Evolutionary conservation across 2,113 vertebrate genomes (phyloP).

Genomic region (Scomber colias): DNA sequence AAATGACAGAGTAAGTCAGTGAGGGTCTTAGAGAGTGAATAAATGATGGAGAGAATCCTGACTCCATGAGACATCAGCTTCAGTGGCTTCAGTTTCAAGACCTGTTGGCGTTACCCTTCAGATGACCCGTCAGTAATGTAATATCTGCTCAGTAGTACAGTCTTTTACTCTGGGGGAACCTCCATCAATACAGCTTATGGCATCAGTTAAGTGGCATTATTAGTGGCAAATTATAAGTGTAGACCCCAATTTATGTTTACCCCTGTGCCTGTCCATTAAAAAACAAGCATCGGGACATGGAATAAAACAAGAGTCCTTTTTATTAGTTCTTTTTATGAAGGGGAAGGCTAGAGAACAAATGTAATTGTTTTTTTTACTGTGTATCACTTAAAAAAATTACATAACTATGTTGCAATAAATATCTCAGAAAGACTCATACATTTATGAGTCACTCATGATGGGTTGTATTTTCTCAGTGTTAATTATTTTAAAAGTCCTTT

Average conservation of each 20-base stretch:
- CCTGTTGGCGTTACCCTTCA: background rate
- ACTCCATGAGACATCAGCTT: background rate
- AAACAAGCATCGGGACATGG: too few relatives aligned
- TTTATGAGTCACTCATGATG: constrained; percentile 4
- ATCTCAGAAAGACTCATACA: constrained; percentile 9
- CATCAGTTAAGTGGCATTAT: too few relatives aligned
- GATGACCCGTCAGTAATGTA: background rate
- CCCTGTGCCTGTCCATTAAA: too few relatives aligned
- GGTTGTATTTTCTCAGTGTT: background rate
- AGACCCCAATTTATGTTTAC: too few relatives aligned
- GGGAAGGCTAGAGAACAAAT: too few relatives aligned
- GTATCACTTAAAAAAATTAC: background rate
- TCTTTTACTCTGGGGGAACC: too few relatives aligned
- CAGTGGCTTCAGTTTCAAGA: background rate
- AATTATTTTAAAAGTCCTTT: constrained; percentile 1
- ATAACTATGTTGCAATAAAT: constrained; percentile 4
- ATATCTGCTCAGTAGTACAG: background rate
- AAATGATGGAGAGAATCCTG: background rate
- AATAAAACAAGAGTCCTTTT: too few relatives aligned
- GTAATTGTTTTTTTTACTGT: too few relatives aligned
- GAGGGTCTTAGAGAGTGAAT: background rate
- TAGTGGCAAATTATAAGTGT: too few relatives aligned
- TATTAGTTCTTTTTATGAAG: too few relatives aligned
- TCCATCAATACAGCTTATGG: too few relatives aligned
- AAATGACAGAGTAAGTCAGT: constrained; percentile 4